phyloP scores from a whole-genome alignment of 2,797 vertebrate genomes.

The Amphiprion clarkii region DNA sequence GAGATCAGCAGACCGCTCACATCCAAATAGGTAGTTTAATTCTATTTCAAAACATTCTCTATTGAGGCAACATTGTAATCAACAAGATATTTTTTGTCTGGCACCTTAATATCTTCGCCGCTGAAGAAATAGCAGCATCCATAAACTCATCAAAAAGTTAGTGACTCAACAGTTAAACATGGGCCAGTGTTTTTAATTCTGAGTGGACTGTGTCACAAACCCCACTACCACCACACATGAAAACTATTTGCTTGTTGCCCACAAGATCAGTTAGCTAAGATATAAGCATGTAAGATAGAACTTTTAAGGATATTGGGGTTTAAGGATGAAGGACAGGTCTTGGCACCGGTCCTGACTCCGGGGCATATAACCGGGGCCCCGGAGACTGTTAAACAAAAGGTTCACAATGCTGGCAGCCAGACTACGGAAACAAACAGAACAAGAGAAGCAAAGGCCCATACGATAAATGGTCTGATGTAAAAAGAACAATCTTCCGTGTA shows the following conservation, averaged over 20 bases:
- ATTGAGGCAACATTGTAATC: too few relatives aligned
- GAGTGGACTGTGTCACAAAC: not conserved
- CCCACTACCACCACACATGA: not conserved
- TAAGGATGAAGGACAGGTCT: conserved; percentile 8
- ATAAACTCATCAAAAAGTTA: not conserved
- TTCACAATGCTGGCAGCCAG: conserved; percentile 23
- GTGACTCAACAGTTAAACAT: not conserved
- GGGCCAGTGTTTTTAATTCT: not conserved
- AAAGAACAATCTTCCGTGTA: conserved; percentile 2
- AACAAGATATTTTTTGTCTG: too few relatives aligned
- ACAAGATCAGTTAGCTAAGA: not conserved
- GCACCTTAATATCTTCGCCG: too few relatives aligned
- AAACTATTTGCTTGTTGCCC: not conserved
- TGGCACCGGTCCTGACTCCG: not conserved
- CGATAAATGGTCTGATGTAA: conserved; percentile 13
- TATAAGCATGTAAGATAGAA: conserved; percentile 3
- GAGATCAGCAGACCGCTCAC: too few relatives aligned
- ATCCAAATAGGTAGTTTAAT: too few relatives aligned
- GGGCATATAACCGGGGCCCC: not conserved
- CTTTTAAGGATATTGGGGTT: not conserved
- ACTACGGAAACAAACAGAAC: not conserved
- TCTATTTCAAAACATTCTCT: too few relatives aligned
- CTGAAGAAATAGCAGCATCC: not conserved
- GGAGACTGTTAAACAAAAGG: conserved; percentile 26
- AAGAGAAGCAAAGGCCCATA: conserved; percentile 26